Percentiles rank a stretch among this genome's conserved stretches.
These are phyloP conservation scores for Marmota monax DNA, from an alignment of 2,113 vertebrate species.

Conservation along the genomic window DNA sequence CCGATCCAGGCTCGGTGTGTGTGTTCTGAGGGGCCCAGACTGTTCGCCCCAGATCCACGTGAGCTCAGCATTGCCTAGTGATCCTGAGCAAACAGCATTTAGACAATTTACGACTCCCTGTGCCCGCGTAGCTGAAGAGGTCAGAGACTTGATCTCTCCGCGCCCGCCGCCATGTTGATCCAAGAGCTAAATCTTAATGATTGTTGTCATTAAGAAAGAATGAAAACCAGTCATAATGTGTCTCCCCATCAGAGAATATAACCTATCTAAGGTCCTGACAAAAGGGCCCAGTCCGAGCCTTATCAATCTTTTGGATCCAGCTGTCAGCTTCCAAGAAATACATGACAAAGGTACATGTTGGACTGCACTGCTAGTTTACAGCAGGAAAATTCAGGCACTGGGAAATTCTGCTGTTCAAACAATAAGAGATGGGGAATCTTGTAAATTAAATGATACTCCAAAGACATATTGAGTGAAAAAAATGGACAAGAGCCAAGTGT, in stretches of 20 bases:
- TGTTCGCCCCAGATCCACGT: too few species aligned
- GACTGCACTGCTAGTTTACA: neutral
- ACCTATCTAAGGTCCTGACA: neutral
- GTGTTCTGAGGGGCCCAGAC: too few species aligned
- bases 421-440: neutral
- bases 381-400: neutral
- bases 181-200: too few species aligned
- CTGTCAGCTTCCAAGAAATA: neutral
- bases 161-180: too few species aligned
- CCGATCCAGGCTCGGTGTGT: too few species aligned
- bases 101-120: too few species aligned
- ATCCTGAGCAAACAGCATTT: too few species aligned
- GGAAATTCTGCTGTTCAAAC: neutral
- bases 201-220: neutral
- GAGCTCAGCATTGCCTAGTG: too few species aligned
- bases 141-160: too few species aligned
- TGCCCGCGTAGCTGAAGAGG: too few species aligned
- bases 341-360: neutral
- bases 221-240: neutral
- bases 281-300: neutral
- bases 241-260: neutral
- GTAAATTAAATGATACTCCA: neutral
- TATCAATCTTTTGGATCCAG: neutral
- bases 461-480: neutral
- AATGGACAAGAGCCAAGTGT: neutral